Base-by-base conservation (phyloP, 2,113 vertebrate species). In the Leiothrix lutea region DNA sequence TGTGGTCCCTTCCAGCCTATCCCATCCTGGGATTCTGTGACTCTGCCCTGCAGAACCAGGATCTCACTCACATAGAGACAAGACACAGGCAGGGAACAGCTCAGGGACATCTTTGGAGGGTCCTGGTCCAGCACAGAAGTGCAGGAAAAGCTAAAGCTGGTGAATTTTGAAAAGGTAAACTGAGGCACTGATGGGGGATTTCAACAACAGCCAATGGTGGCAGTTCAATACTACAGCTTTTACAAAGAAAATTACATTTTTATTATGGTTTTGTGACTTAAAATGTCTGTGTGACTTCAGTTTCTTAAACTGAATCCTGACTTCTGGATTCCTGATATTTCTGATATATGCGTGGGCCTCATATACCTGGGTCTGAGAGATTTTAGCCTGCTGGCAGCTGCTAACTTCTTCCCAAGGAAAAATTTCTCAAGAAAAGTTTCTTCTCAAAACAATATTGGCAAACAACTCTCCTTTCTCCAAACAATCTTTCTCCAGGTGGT, bases 21-120 rank as follows among this genome's bases (percentile, higher is more conserved):
- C 23, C 69, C 45, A 14, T 7, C 5, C 62, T 0, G 1, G 24
- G 54, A 8, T 60, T 40, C 53, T 38, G 50, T 35, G 48, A 2
- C 23, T 29, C 12, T 47, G 14, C 14, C 4, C 0, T 1, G 3
- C n/a, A 23, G n/a, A 71, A 3, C 44, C 47, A 22, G 58, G 66
- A 20, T 36, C 14, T 81, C 25, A 5, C 16, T 65, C 28, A 2
- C 51, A 33, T 9, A 5, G 25, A 75, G 14, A 3, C 47, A 62
- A 20, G 22, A 16, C 20, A 7, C 3, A 7, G 50, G 20, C 12
- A 72, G 12, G 44, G 6, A 48, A 6, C 7, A 44, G 19, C 40
- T 45, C 26, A 3, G 0, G 10, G 11, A 3, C 1, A 1, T 6
- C 7, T 9, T 47, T 35, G 26, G 33, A 28, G 23, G 8, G 9